A percentile compares a stretch with the other conserved stretches of the same genome.
Conservation (phyloP, 2,113 vertebrate species). For the Neomonachus schauinslandi region DNA sequence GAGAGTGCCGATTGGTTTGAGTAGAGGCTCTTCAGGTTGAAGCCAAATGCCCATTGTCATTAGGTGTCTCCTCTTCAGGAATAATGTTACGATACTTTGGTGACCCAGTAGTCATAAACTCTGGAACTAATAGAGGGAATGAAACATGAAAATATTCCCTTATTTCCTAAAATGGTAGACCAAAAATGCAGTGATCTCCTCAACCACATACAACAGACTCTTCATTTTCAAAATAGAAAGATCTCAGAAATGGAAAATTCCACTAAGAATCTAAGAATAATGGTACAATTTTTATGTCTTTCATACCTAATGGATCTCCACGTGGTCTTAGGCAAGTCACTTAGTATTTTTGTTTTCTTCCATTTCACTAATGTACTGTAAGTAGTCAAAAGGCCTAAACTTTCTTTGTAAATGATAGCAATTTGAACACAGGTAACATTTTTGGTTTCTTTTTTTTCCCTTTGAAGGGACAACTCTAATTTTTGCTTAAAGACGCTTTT, state of each 20-base stretch:
- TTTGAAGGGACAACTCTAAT: neutral
- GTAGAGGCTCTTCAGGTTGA: neutral
- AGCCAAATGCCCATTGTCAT: neutral
- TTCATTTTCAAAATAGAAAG: constrained; percentile 35
- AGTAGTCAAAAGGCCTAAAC: constrained; percentile 2
- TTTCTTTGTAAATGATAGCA: neutral
- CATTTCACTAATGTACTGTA: neutral
- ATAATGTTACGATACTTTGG: neutral
- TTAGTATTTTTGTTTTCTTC: neutral
- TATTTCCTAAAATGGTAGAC: neutral
- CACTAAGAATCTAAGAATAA: constrained; percentile 6
- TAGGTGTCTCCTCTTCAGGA: constrained; percentile 1
- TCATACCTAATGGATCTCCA: neutral
- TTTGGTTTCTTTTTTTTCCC: neutral
- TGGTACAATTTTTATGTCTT: neutral
- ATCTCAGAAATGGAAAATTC: constrained; percentile 9
- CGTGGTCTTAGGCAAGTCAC: neutral
- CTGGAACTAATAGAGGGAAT: neutral
- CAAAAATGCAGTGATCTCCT: neutral
- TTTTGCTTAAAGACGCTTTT: constrained; percentile 3
- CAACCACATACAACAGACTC: neutral
- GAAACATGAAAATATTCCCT: neutral
- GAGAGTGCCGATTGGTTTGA: neutral
- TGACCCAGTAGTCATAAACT: neutral
- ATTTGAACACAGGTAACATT: neutral